These are phyloP conservation scores for Sebastes minor DNA, from an alignment of 2,797 vertebrate genomes.

Conservation along the genomic window DNA sequence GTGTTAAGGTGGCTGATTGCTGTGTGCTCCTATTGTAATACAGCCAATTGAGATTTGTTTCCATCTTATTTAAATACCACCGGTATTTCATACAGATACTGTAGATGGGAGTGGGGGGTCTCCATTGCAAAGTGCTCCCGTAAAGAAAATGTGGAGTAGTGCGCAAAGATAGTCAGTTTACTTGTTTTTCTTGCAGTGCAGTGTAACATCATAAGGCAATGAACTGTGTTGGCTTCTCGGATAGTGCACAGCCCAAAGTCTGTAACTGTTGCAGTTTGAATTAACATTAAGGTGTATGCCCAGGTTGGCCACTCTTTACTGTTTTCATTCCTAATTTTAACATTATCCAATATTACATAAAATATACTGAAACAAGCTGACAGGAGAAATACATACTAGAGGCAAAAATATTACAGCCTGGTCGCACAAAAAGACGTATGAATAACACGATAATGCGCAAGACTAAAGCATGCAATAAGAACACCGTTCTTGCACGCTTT, in stretches of 20 bases:
- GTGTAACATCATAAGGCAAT: not conserved
- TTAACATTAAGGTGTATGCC: too few relatives aligned
- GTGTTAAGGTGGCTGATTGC: not conserved
- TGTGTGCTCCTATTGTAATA: not conserved
- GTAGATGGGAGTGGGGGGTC: not conserved
- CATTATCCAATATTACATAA: too few relatives aligned
- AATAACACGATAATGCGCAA: too few relatives aligned
- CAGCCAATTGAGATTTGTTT: not conserved
- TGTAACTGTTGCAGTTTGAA: too few relatives aligned
- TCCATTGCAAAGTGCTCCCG: not conserved
- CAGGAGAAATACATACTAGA: too few relatives aligned
- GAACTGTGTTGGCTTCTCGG: not conserved
- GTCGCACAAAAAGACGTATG: accelerated
- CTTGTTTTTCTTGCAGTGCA: not conserved
- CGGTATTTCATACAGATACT: not conserved
- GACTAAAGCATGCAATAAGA: too few relatives aligned
- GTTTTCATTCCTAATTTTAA: too few relatives aligned
- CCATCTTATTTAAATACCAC: not conserved
- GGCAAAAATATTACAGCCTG: too few relatives aligned
- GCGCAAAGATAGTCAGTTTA: not conserved
- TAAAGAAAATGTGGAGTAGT: not conserved
- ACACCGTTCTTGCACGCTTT: too few relatives aligned
- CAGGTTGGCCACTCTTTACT: too few relatives aligned
- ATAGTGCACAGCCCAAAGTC: not conserved
- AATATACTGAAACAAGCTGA: too few relatives aligned